These are phyloP conservation scores for Pandemis cinnamomeana DNA, from an alignment of 2,888 invertebrate species.

Conservation along the genomic window DNA sequence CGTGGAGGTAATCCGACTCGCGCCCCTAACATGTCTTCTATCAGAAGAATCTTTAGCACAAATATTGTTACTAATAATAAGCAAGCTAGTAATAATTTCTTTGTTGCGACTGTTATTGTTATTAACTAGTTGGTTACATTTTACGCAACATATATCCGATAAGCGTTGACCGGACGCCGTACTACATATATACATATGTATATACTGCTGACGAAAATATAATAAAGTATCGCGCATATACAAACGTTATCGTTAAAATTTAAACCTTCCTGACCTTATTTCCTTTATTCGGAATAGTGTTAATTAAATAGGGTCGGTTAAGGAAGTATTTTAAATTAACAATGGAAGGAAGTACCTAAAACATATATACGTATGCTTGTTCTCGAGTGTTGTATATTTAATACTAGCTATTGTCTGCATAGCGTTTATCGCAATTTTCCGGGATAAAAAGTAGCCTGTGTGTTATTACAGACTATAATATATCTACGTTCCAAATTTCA, in stretches of 20 bases:
- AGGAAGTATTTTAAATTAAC: slow-evolving; percentile 2
- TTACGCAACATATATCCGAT: background rate
- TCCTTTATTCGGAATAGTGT: background rate
- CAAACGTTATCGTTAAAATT: background rate
- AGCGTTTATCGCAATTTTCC: no score
- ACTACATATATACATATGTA: background rate
- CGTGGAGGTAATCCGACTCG: no score
- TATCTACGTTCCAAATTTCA: no score
- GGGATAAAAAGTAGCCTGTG: no score
- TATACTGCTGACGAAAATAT: slow-evolving; percentile 1
- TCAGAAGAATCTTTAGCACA: no score
- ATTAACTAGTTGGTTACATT: background rate
- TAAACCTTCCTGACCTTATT: slow-evolving; percentile 1
- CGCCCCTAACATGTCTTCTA: no score
- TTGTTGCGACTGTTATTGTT: background rate
- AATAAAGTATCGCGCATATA: background rate
- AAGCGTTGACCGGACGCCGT: slow-evolving; percentile 1
- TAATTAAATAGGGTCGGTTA: slow-evolving; percentile 1
- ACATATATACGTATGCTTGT: background rate
- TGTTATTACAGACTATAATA: no score
- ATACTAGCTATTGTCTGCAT: no score
- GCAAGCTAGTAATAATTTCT: no score
- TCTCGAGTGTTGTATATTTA: no score
- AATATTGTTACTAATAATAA: no score
- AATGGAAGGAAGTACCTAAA: background rate